A percentile compares a stretch with the other conserved stretches of the same genome.
Evolutionary conservation across 2,797 vertebrate genomes (phyloP).

Genomic region (Apogon hyalosoma): DNA sequence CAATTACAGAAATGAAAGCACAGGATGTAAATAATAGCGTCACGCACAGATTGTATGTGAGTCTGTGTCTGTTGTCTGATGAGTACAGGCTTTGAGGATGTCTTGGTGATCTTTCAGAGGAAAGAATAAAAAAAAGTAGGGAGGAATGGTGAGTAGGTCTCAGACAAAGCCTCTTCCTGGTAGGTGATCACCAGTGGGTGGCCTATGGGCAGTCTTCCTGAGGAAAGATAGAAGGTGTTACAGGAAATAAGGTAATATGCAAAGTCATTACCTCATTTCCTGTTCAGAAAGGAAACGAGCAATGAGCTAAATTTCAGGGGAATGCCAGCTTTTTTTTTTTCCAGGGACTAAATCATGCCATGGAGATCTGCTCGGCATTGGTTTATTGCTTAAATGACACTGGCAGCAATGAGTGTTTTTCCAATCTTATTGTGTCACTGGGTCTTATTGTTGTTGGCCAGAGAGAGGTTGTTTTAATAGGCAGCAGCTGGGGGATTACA

Average conservation of each 20-base stretch:
- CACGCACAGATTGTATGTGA: slow-evolving; percentile 45
- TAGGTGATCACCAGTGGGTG: slow-evolving; percentile 45
- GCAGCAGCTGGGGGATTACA: slow-evolving; percentile 59
- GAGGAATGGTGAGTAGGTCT: slow-evolving; percentile 39
- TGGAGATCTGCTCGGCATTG: slow-evolving; percentile 14
- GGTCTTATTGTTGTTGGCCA: slow-evolving; percentile 51
- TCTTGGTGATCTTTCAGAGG: too few species aligned
- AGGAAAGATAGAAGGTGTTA: slow-evolving; percentile 48
- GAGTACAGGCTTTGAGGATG: not conserved
- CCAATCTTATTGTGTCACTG: slow-evolving; percentile 41
- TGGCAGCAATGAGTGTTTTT: slow-evolving; percentile 50
- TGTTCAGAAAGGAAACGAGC: slow-evolving; percentile 37
- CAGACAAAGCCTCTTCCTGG: slow-evolving; percentile 61
- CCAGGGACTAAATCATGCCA: slow-evolving; percentile 13
- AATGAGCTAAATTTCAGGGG: not conserved
- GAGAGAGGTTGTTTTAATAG: slow-evolving; percentile 49
- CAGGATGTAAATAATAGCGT: slow-evolving; percentile 50
- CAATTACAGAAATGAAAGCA: slow-evolving; percentile 33
- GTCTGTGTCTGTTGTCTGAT: slow-evolving; percentile 8
- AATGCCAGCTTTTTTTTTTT: slow-evolving; percentile 3
- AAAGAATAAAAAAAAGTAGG: slow-evolving; percentile 24
- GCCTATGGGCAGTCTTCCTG: slow-evolving; percentile 30
- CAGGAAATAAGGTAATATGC: slow-evolving; percentile 62
- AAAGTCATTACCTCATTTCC: slow-evolving; percentile 63
- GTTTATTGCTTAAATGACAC: slow-evolving; percentile 37